Conservation (phyloP, 2,888 invertebrate genomes). For the Pandemis cinnamomeana region DNA sequence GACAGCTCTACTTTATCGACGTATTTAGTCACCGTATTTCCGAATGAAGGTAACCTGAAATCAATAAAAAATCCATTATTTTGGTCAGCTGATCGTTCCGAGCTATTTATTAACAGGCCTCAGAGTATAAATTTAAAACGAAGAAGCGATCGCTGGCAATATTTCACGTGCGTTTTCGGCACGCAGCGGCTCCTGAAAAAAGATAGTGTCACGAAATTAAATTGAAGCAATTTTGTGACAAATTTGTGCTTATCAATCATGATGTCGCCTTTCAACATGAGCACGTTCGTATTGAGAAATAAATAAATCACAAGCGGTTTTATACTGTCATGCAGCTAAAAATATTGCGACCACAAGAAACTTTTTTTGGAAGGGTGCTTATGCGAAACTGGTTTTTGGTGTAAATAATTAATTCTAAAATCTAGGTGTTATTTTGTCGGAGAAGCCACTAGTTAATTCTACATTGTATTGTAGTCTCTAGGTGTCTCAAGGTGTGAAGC, state of each 20-base stretch:
- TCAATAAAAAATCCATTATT: constrained; percentile 23
- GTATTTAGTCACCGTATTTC: background rate
- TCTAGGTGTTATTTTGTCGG: no score
- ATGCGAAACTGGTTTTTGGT: no score
- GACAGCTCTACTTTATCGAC: background rate
- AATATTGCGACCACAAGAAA: background rate
- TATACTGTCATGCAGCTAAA: background rate
- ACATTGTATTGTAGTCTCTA: no score
- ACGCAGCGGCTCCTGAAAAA: constrained; percentile 29
- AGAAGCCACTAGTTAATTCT: no score
- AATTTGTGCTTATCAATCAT: constrained; percentile 30
- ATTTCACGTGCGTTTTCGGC: constrained; percentile 29
- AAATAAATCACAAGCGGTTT: background rate
- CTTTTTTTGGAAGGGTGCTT: no score
- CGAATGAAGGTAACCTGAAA: background rate
- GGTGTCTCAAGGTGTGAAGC: no score
- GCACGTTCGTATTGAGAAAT: background rate
- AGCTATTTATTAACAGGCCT: constrained; percentile 30
- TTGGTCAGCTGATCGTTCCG: constrained; percentile 1
- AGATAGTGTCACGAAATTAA: constrained; percentile 39
- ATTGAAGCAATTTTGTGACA: constrained; percentile 31
- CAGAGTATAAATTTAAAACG: constrained; percentile 19
- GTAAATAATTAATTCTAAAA: no score
- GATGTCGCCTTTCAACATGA: background rate
- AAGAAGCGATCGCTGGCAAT: constrained; percentile 28